Conservation (phyloP, 2,113 vertebrate genomes). For the Strigops habroptila region DNA sequence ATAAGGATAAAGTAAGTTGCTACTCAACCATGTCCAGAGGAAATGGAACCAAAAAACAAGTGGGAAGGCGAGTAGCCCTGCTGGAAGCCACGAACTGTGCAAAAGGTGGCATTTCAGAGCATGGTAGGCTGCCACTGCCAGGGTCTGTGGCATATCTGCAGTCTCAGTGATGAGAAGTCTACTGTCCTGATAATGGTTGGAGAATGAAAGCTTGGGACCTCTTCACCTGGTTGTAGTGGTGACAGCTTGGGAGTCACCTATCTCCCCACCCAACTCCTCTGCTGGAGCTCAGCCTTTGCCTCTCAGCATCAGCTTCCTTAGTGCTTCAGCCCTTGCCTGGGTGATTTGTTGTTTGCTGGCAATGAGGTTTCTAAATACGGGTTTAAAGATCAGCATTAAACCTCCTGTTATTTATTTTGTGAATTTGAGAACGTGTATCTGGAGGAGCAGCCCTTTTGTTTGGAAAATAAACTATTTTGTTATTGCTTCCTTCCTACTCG, state of each 20-base stretch:
- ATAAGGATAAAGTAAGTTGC: neutral
- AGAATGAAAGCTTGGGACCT: neutral
- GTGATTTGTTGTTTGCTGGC: neutral
- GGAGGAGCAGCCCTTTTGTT: neutral
- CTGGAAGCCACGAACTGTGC: fast-evolving
- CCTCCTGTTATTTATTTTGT: neutral
- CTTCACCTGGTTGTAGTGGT: fast-evolving
- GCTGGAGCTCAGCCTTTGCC: neutral
- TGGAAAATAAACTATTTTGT: slow-evolving; percentile 12
- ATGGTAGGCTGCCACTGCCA: neutral
- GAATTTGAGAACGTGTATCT: neutral
- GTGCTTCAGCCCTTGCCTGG: neutral
- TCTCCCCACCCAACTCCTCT: fast-evolving
- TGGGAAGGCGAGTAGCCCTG: fast-evolving
- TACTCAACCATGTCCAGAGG: neutral
- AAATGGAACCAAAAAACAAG: neutral
- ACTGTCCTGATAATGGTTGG: fast-evolving
- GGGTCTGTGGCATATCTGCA: neutral
- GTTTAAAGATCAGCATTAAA: neutral
- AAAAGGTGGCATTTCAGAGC: neutral
- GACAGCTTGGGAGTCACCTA: neutral
- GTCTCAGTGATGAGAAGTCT: fast-evolving
- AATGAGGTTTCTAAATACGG: neutral
- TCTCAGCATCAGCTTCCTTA: neutral
- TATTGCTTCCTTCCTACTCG: neutral